These are phyloP conservation scores for Amphipoea oculea DNA, from an alignment of 2,888 invertebrate species.

Conservation along the genomic window DNA sequence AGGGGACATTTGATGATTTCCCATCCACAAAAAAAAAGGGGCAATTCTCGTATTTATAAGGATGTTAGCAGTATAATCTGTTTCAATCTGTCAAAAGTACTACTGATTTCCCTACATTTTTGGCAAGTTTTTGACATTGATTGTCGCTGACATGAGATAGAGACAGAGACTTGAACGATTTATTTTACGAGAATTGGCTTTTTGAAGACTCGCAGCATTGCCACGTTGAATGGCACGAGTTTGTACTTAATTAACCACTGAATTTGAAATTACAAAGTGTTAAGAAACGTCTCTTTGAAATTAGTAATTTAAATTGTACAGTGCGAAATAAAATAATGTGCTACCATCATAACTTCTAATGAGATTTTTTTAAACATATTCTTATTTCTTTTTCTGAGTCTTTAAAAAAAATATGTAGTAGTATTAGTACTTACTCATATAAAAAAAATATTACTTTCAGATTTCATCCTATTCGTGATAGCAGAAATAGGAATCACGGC, in stretches of 20 bases:
- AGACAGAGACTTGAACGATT: no score
- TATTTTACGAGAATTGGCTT: no score
- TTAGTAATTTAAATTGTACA: neutral
- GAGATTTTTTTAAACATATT: neutral
- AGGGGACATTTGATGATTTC: no score
- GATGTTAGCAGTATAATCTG: neutral
- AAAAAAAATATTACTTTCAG: slow-evolving; percentile 35
- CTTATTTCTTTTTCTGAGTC: neutral
- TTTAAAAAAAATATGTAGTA: neutral
- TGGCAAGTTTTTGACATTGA: no score
- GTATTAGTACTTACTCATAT: neutral
- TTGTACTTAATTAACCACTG: neutral
- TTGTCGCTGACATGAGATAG: no score
- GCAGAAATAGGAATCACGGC: slow-evolving; percentile 76
- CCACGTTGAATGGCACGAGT: neutral
- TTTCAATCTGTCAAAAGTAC: no score
- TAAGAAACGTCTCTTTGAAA: neutral
- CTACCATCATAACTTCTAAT: neutral
- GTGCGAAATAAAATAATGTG: neutral
- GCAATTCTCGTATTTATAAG: neutral
- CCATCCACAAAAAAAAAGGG: no score
- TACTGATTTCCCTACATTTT: no score
- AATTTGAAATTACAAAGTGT: neutral
- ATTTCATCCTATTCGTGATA: slow-evolving; percentile 56
- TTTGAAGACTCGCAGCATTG: neutral